These are phyloP conservation scores for Perca fluviatilis DNA, from an alignment of 2,113 vertebrate species.

Conservation along the genomic window DNA sequence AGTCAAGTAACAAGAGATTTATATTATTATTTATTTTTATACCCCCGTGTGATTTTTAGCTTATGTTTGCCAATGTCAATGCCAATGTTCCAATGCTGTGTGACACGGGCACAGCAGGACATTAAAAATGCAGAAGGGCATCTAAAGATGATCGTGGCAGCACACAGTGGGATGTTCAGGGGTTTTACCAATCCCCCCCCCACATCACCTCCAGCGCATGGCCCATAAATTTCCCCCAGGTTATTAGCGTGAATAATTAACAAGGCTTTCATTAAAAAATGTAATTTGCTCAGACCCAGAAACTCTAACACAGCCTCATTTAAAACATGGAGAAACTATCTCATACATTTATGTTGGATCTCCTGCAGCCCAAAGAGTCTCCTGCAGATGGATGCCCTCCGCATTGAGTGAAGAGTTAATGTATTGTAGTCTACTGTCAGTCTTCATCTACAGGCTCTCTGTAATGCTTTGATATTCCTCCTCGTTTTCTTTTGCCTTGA, in stretches of 20 bases:
- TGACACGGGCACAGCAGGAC: conserved; percentile 55
- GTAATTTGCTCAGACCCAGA: conserved; percentile 55
- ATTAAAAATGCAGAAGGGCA: conserved; percentile 71
- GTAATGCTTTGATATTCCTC: conserved; percentile 21
- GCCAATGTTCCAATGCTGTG: conserved; percentile 31
- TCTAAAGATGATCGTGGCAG: conserved; percentile 58
- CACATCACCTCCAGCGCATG: conserved; percentile 41
- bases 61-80: conserved; percentile 37
- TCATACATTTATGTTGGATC: conserved; percentile 53
- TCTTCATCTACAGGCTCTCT: conserved; percentile 28
- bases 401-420: conserved; percentile 58
- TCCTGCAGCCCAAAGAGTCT: conserved; percentile 55
- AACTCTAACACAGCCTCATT: conserved; percentile 47
- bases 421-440: conserved; percentile 49
- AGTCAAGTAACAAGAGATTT: conserved; percentile 18
- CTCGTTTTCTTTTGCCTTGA: neutral
- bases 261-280: conserved; percentile 61
- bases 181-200: conserved; percentile 56
- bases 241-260: conserved; percentile 71
- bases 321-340: conserved; percentile 37
- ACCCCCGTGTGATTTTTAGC: conserved; percentile 51
- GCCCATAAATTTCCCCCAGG: conserved; percentile 58
- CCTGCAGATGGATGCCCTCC: conserved; percentile 65
- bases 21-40: conserved; percentile 21
- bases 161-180: conserved; percentile 61